Evolutionary conservation across 2,113 vertebrate genomes (phyloP), one percentile per base, ranked within the genome.

Genomic region (Heptranchias perlo): DNA sequence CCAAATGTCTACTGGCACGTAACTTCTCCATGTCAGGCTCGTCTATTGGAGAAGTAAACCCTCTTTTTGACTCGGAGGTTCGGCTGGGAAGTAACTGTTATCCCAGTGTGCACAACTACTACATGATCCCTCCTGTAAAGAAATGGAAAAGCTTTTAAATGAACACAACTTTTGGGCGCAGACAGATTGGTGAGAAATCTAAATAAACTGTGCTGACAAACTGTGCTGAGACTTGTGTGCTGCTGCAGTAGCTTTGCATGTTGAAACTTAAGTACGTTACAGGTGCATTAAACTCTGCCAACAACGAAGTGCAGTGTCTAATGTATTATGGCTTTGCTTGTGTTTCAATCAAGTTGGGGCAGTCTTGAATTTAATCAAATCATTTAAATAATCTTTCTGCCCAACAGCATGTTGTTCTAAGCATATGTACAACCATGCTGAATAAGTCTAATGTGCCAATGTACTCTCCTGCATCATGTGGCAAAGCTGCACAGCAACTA

Each of bases 141-240:
- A 95, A 95, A 49, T 67, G 23, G 4, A 67, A 94, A 69, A 47
- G 65, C 65, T 95, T 95, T 95, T 69, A 95, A 95, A 52, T 95
- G 65, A 95, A 39, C 47, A 1, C 23, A 44, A 95, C 25, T 65
- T 11, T 25, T 28, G 65, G 1, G 44, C 7, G 47, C 65, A 28
- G 44, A 52, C 10, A 52, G 94, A 73, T 95, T 69, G 35, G 65
- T 18, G 94, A 73, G 44, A 95, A 73, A 95, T 69, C 44, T 95
- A 95, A 95, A 95, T 95, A 95, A 95, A 95, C 65, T 67, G 44
- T 39, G 58, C 89, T 93, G 58, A 23, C 89, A 93, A 93, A 62
- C 58, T 93, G 35, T 93, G 89, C 14, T 61, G 35, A 62, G 35
- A 44, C 58, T 14, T 62, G 35, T 93, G 89, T 93, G 89, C 89